These are phyloP conservation scores for Cephus cinctus DNA, from an alignment of 1,140 invertebrate genomes.

Conservation along the genomic window DNA sequence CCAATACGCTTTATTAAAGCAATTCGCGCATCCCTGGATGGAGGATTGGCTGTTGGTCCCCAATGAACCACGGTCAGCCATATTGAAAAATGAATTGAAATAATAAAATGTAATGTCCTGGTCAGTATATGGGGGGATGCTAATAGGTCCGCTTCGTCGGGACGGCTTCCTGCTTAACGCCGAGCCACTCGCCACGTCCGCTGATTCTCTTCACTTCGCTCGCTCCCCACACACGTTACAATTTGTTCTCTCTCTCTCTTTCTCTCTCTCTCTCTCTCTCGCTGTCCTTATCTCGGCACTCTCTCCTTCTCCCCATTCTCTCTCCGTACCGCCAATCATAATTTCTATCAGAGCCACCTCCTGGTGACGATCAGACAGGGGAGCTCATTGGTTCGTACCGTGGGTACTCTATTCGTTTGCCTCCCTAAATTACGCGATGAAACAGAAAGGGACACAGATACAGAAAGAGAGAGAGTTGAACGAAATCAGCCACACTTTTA, in stretches of 20 bases:
- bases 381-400: slow-evolving; percentile 27
- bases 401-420: not conserved
- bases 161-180: slow-evolving; percentile 58
- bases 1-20: no score
- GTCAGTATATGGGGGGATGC: slow-evolving; percentile 17
- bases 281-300: slow-evolving; percentile 13
- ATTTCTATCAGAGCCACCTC: slow-evolving; percentile 57
- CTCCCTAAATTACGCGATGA: not conserved
- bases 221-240: slow-evolving; percentile 7
- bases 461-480: no score
- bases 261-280: slow-evolving; percentile 15
- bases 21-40: no score
- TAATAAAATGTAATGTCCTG: slow-evolving; percentile 20
- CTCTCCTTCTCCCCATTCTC: slow-evolving; percentile 24
- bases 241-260: not conserved
- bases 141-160: slow-evolving; percentile 52
- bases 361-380: slow-evolving; percentile 49
- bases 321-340: slow-evolving; percentile 47
- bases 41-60: slow-evolving; percentile 1
- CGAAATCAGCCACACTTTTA: no score
- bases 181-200: slow-evolving; percentile 54
- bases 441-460: no score
- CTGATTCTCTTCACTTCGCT: slow-evolving; percentile 32
- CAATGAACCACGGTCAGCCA: slow-evolving; percentile 24
- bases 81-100: slow-evolving; percentile 51